Evolutionary conservation across 2,113 vertebrate genomes (phyloP).

Genomic region (Chaenogobius annularis): DNA sequence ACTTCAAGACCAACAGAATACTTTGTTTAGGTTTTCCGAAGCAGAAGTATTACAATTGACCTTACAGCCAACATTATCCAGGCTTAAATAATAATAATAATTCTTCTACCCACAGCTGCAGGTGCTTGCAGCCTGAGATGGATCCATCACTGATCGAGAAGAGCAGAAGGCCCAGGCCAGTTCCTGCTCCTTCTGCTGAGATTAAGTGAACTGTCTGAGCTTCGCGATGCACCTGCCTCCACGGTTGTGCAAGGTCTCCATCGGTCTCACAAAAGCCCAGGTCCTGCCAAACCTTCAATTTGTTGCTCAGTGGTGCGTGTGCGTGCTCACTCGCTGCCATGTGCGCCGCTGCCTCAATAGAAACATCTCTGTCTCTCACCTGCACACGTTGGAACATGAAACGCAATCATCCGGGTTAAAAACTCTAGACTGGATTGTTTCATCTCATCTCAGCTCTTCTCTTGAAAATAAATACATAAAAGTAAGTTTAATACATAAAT

Average conservation of each 20-base stretch:
- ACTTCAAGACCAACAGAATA: too few species aligned
- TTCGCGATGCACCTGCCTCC: slow-evolving; percentile 2
- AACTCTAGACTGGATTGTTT: neutral
- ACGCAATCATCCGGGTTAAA: neutral
- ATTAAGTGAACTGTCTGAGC: neutral
- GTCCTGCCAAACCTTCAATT: slow-evolving; percentile 9
- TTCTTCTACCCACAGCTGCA: too few species aligned
- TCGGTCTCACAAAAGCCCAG: neutral
- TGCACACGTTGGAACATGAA: neutral
- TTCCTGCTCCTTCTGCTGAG: neutral
- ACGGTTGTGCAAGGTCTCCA: neutral
- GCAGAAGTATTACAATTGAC: too few species aligned
- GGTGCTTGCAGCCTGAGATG: neutral
- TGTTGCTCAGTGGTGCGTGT: neutral
- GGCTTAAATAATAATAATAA: too few species aligned
- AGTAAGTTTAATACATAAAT: neutral
- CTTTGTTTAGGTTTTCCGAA: too few species aligned
- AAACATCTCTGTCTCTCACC: slow-evolving; percentile 1
- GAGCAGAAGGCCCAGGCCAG: neutral
- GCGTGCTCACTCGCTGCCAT: neutral
- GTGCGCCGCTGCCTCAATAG: neutral
- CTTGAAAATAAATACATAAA: neutral
- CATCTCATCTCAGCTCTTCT: neutral
- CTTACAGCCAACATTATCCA: too few species aligned
- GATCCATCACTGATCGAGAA: neutral